These are phyloP conservation scores for Ophioninae sp. DNA, from an alignment of 2,888 invertebrate species.

Conservation along the genomic window DNA sequence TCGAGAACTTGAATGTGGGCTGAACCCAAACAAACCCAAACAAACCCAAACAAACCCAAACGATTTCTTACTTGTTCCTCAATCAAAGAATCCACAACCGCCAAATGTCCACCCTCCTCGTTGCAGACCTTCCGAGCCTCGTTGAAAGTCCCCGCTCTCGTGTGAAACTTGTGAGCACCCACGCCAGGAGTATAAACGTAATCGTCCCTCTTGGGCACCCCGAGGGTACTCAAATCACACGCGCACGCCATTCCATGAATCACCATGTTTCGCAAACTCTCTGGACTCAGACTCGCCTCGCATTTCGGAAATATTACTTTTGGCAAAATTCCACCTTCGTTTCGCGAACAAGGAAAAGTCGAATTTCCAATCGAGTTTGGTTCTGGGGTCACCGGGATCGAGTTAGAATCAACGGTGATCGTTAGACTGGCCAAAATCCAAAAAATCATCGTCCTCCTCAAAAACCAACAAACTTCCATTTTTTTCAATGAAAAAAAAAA, in stretches of 20 bases:
- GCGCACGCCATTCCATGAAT: constrained; percentile 73
- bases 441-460: constrained; percentile 17
- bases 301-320: constrained; percentile 65
- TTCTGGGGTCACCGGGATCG: constrained; percentile 26
- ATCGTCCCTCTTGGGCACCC: constrained; percentile 69
- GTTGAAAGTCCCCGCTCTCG: constrained; percentile 73
- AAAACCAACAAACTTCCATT: background rate
- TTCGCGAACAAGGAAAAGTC: constrained; percentile 49
- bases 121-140: constrained; percentile 74
- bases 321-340: constrained; percentile 52
- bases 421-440: constrained; percentile 9
- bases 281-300: constrained; percentile 52
- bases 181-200: constrained; percentile 72
- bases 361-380: constrained; percentile 9
- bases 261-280: constrained; percentile 62
- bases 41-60: too few relatives aligned
- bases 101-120: constrained; percentile 75
- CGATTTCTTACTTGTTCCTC: constrained; percentile 64
- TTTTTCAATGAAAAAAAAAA: too few relatives aligned
- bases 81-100: constrained; percentile 66
- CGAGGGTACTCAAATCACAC: constrained; percentile 69
- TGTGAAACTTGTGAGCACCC: constrained; percentile 75
- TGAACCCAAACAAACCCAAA: too few relatives aligned
- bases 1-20: too few relatives aligned
- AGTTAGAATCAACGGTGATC: background rate